Evolutionary conservation across 2,888 invertebrate genomes (phyloP).

Genomic region (Lucinisca nassula): DNA sequence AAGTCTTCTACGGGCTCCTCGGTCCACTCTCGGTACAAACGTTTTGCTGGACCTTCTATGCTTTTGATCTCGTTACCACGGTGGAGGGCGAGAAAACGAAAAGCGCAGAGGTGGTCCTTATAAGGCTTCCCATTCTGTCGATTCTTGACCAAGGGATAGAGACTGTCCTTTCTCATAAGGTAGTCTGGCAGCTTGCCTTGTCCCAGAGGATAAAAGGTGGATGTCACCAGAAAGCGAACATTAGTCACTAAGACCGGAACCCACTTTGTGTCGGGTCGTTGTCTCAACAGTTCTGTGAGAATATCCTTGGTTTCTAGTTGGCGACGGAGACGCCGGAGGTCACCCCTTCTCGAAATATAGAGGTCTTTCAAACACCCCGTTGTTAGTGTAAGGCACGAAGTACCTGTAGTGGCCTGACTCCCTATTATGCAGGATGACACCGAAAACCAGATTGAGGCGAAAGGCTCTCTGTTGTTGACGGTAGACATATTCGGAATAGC

Average conservation of each 20-base stretch:
- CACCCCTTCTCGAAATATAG: constrained; percentile 16
- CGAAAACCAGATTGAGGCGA: constrained; percentile 25
- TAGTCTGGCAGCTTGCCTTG: constrained; percentile 36
- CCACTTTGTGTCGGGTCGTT: constrained; percentile 22
- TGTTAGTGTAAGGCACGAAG: constrained; percentile 13
- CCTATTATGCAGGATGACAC: constrained; percentile 11
- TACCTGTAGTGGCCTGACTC: constrained; percentile 1
- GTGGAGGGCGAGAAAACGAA: constrained; percentile 50
- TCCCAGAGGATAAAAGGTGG: constrained; percentile 45
- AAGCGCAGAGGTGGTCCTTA: constrained; percentile 45
- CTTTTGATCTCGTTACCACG: constrained; percentile 18
- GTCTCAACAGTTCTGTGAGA: background rate
- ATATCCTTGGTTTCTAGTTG: background rate
- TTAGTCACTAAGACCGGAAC: constrained; percentile 17
- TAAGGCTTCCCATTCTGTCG: constrained; percentile 24
- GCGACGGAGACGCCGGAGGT: background rate
- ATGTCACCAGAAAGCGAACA: constrained; percentile 31
- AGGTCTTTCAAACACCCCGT: constrained; percentile 7
- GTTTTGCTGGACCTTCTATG: constrained; percentile 23
- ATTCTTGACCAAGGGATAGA: constrained; percentile 47
- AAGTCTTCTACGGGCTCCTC: background rate
- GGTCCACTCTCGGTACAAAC: constrained; percentile 21
- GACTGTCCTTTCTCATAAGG: constrained; percentile 19
- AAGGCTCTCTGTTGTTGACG: constrained; percentile 8
- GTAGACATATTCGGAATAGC: background rate